A percentile compares a stretch with the other conserved stretches of the same genome.
Conservation (phyloP, 2,797 vertebrate genomes). For the Enteromius paludinosus region DNA sequence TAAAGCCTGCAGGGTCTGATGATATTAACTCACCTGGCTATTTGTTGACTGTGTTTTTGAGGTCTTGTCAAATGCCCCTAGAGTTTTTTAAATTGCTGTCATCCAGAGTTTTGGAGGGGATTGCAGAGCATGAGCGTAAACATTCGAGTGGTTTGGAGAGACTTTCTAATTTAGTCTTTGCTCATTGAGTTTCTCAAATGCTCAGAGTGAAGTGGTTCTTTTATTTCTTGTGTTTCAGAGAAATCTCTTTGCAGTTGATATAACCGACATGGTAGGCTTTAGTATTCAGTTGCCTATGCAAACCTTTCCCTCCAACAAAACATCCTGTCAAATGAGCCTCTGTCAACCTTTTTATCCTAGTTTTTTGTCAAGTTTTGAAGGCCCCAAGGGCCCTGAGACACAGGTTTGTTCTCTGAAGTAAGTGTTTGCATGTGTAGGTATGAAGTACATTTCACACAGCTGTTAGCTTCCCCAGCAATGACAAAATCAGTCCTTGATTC, state of each 20-base stretch:
- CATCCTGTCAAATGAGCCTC: conserved; percentile 12
- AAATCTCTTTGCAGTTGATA: background rate
- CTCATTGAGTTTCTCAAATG: background rate
- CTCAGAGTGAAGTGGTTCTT: background rate
- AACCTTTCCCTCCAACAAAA: conserved; percentile 15
- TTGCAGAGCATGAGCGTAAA: background rate
- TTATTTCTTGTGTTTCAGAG: background rate
- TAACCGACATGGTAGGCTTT: background rate
- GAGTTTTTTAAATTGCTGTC: conserved; percentile 11
- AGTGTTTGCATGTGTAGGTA: background rate
- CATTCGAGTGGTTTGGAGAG: conserved; percentile 7
- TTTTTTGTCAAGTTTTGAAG: conserved; percentile 6
- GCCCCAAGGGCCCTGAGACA: background rate
- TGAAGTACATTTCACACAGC: background rate
- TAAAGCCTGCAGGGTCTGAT: conserved; percentile 4
- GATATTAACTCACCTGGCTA: conserved; percentile 13
- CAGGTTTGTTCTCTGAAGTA: background rate
- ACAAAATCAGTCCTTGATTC: background rate
- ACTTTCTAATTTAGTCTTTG: conserved; percentile 17
- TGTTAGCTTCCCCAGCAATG: background rate
- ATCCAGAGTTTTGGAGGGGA: background rate
- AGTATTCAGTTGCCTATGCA: conserved; percentile 17
- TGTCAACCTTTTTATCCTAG: background rate
- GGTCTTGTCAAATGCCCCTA: conserved; percentile 4
- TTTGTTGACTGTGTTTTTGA: conserved; percentile 17